phyloP scores from a whole-genome alignment of 2,888 invertebrate genomes.

The Drosophila yooni region DNA sequence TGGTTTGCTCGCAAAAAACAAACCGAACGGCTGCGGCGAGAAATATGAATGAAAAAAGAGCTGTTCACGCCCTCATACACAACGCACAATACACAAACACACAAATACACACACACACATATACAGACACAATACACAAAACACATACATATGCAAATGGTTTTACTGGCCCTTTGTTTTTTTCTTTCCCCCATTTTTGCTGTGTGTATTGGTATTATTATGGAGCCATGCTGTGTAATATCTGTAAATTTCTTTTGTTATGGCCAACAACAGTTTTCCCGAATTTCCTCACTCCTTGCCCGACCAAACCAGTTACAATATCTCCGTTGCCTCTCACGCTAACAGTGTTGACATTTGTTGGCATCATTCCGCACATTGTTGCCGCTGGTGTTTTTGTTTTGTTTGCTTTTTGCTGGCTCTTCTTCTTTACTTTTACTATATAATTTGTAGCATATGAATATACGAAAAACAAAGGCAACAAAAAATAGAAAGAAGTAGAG shows the following conservation, averaged over 20 bases:
- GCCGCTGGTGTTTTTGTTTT: conserved; percentile 72
- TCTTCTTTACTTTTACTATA: conserved; percentile 76
- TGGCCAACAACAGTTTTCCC: conserved; percentile 76
- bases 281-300: conserved; percentile 26
- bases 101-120: conserved; percentile 19
- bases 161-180: conserved; percentile 70
- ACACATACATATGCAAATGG: conserved; percentile 68
- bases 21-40: conserved; percentile 30
- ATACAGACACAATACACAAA: conserved; percentile 12
- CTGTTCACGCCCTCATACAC: conserved; percentile 65
- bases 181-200: conserved; percentile 13
- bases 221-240: conserved; percentile 80
- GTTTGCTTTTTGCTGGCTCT: conserved; percentile 65
- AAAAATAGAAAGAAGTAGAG: conserved; percentile 5
- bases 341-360: conserved; percentile 75
- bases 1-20: conserved; percentile 62
- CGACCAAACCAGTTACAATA: neutral
- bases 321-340: neutral
- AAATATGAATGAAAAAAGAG: conserved; percentile 72
- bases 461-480: conserved; percentile 59
- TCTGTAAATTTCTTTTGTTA: conserved; percentile 81
- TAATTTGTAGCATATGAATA: conserved; percentile 82
- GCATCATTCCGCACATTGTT: conserved; percentile 78
- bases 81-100: conserved; percentile 25
- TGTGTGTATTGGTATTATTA: conserved; percentile 71